Percentiles rank a stretch among this genome's conserved stretches.
These are phyloP conservation scores for Trachelus tabidus DNA, from an alignment of 2,888 invertebrate genomes.

Conservation along the genomic window DNA sequence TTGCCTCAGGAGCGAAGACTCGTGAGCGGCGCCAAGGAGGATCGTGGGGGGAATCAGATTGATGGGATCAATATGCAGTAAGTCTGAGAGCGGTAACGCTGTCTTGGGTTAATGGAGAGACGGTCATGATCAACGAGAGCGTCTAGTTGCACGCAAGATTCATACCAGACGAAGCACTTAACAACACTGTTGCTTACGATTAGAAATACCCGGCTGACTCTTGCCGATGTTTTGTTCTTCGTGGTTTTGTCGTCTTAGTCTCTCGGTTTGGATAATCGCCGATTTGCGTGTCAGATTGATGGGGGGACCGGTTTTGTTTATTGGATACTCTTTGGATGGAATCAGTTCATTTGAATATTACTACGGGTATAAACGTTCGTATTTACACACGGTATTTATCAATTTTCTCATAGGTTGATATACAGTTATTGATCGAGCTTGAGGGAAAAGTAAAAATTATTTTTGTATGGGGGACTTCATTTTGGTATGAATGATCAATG, in stretches of 20 bases:
- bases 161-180: neutral
- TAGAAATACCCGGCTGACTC: neutral
- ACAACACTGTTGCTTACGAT: neutral
- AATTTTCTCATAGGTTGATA: too few relatives aligned
- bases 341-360: neutral
- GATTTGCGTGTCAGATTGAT: neutral
- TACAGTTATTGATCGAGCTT: neutral
- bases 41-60: constrained; percentile 47
- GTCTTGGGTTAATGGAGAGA: constrained; percentile 58
- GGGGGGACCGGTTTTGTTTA: neutral
- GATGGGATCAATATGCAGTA: constrained; percentile 65
- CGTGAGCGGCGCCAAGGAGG: neutral
- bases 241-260: neutral
- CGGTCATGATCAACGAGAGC: constrained; percentile 37
- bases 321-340: neutral
- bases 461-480: neutral
- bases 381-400: neutral
- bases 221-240: neutral
- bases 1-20: neutral
- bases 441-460: neutral
- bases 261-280: neutral
- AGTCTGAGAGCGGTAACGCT: constrained; percentile 56
- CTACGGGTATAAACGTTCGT: neutral
- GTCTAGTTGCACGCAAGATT: constrained; percentile 1
- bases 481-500: neutral